Percentiles rank a stretch among this genome's conserved stretches.
These are phyloP conservation scores for Tigriopus californicus DNA, from an alignment of 2,888 invertebrate genomes.

Conservation along the genomic window DNA sequence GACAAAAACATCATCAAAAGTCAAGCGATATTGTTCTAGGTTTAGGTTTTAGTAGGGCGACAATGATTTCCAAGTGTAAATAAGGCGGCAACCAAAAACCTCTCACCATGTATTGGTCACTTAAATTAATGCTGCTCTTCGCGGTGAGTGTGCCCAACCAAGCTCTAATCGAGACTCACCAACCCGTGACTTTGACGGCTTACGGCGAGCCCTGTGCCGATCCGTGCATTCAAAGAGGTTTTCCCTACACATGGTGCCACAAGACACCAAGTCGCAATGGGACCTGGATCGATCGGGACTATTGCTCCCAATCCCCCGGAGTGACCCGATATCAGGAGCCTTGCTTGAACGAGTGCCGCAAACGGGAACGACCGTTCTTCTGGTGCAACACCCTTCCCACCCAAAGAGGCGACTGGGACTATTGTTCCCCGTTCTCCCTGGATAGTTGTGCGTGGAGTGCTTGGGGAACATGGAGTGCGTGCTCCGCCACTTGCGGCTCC, in stretches of 20 bases:
- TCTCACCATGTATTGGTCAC: too few species aligned
- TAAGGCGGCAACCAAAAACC: too few species aligned
- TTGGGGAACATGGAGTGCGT: constrained; percentile 1
- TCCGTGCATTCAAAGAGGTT: neutral
- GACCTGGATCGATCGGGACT: constrained; percentile 8
- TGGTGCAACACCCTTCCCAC: neutral
- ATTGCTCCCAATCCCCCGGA: neutral
- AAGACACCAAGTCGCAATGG: neutral
- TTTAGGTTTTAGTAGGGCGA: too few species aligned
- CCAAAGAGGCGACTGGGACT: constrained; percentile 6
- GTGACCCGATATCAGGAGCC: neutral
- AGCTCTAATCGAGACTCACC: too few species aligned
- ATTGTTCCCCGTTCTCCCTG: neutral
- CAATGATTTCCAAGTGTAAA: too few species aligned
- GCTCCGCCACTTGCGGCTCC: neutral
- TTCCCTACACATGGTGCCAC: neutral
- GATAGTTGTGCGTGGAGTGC: neutral
- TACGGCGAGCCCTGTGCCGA: neutral
- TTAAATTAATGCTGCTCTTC: too few species aligned
- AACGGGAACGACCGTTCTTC: neutral
- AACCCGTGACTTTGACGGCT: neutral
- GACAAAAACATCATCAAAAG: too few species aligned
- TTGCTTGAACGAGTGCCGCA: neutral
- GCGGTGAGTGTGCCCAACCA: too few species aligned
- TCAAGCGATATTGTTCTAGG: too few species aligned